Evolutionary conservation across 1,140 invertebrate genomes (phyloP), one percentile per base, ranked within the genome.

Genomic region (Neodiprion lecontei): DNA sequence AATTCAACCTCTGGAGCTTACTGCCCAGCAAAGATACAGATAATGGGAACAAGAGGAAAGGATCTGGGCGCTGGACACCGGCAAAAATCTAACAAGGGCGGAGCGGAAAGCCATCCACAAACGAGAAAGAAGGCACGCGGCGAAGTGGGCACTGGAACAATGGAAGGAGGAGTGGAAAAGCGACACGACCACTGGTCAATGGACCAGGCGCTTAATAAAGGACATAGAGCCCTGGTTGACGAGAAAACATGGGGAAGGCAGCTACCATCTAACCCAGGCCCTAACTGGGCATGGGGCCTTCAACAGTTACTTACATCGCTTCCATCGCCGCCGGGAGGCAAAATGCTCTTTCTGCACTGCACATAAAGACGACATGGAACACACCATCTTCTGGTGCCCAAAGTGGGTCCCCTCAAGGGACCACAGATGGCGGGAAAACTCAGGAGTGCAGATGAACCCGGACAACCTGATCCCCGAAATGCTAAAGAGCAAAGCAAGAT

Each of bases 261-360:
- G 72, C 14, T 80, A 78, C 69, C 77, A 78, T 48, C 48, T 79
- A 8, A 77, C 79, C n/a, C 79, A 80, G 73, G 67, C 73, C 17
- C 72, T 80, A 10, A 77, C 74, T 1, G 78, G 75, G 49, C 80
- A 81, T 67, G 76, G 78, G 3, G 75, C 61, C 28, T 80, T 79
- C 50, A 72, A 74, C 65, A 50, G 14, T n/a, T 80, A 78, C 70
- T 67, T 75, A 10, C 17, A 77, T 12, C 66, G 76, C 9, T 53
- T 77, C 5, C 67, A 73, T 28, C 73, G 75, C 72, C 49, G 48
- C 8, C 49, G 66, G 1, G 70, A 8, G 53, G 23, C 28, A 1
- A 48, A 11, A 14, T 82, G 77, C 73, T n/a, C 61, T 0, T 69
- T 74, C n/a, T 75, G 72, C 67, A 70, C 48, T 1, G 69, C 72